phyloP scores from a whole-genome alignment of 1,140 invertebrate genomes.

The Polypedilum vanderplanki region DNA sequence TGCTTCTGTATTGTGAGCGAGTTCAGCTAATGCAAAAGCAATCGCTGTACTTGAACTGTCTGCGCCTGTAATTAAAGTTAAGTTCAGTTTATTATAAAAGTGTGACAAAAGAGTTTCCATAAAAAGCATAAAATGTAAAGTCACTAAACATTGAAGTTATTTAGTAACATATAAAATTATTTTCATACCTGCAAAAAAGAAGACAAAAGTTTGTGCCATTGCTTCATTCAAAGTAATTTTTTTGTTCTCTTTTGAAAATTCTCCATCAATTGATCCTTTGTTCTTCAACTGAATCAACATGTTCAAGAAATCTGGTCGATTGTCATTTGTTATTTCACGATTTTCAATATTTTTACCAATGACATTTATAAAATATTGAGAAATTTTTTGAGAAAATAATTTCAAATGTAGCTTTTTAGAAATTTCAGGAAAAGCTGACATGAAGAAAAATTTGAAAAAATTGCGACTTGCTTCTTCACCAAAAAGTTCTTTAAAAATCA shows the following conservation, averaged over 20 bases:
- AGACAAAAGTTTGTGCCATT: conserved; percentile 42
- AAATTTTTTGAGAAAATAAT: conserved; percentile 39
- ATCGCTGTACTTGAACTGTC: conserved; percentile 47
- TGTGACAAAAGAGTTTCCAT: too few relatives aligned
- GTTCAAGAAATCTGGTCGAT: conserved; percentile 51
- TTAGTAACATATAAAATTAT: too few relatives aligned
- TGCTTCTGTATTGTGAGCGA: conserved; percentile 47
- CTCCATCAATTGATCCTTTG: conserved; percentile 37
- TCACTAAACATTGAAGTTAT: too few relatives aligned
- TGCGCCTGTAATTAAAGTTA: conserved; percentile 43
- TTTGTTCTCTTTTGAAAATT: background rate
- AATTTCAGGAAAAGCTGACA: conserved; percentile 29
- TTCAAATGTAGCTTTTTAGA: conserved; percentile 34
- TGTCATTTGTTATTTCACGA: conserved; percentile 45
- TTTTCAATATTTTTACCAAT: conserved; percentile 45
- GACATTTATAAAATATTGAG: conserved; percentile 45
- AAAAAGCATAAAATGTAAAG: too few relatives aligned
- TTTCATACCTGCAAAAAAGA: conserved; percentile 43
- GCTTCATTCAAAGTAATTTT: conserved; percentile 36
- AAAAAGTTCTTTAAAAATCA: background rate
- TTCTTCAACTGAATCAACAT: conserved; percentile 49
- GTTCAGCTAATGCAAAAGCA: conserved; percentile 46
- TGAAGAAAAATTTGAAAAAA: background rate
- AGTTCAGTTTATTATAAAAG: too few relatives aligned
- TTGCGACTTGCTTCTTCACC: background rate